A percentile compares a stretch with the other conserved stretches of the same genome.
Evolutionary conservation across 2,888 invertebrate genomes (phyloP).

Genomic region (Iselma pallidipennis): DNA sequence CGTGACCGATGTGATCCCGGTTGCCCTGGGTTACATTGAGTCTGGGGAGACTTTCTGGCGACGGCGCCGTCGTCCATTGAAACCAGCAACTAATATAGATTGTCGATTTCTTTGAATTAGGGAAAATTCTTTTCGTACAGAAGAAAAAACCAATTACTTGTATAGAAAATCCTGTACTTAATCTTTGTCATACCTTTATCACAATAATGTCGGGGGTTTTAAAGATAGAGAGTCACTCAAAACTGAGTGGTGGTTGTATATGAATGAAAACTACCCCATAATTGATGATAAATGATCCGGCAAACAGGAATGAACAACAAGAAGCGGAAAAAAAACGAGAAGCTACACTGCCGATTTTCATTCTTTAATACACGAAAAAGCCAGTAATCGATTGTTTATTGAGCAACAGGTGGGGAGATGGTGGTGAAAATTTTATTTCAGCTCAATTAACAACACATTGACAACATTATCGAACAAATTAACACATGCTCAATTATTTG

Average conservation of each 20-base stretch:
- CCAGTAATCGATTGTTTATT: background rate
- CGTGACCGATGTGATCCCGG: background rate
- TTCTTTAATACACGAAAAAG: background rate
- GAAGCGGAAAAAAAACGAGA: constrained; percentile 8
- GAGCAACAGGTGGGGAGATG: constrained; percentile 6
- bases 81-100: constrained; percentile 6
- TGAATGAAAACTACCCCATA: no score
- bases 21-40: constrained; percentile 9
- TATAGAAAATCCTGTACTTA: no score
- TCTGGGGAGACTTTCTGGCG: constrained; percentile 18
- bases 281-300: constrained; percentile 2
- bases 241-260: no score
- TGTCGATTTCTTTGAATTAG: no score
- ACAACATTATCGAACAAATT: background rate
- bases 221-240: no score
- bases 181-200: no score
- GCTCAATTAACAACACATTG: background rate
- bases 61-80: constrained; percentile 10
- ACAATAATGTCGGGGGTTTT: no score
- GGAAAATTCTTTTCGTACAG: no score
- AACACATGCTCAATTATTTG: no score
- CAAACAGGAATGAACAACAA: constrained; percentile 4
- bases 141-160: no score
- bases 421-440: background rate
- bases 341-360: background rate